Percentiles rank a stretch among this genome's conserved stretches.
These are phyloP conservation scores for Anguilla anguilla DNA, from an alignment of 2,797 vertebrate genomes.

Conservation along the genomic window DNA sequence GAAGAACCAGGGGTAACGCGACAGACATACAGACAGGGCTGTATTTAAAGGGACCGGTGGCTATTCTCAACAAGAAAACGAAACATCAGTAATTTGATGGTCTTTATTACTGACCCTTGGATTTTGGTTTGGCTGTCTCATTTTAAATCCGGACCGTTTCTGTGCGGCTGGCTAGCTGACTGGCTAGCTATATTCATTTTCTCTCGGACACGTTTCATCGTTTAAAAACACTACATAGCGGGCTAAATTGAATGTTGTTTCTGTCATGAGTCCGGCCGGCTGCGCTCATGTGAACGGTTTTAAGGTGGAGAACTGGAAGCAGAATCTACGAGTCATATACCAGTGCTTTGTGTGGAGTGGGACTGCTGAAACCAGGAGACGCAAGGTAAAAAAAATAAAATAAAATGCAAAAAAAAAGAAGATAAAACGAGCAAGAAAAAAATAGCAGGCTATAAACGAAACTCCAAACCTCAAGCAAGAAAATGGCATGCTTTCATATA, in stretches of 20 bases:
- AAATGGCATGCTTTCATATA: slow-evolving; percentile 45
- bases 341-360: slow-evolving; percentile 98
- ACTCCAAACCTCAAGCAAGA: slow-evolving; percentile 37
- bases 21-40: slow-evolving; percentile 15
- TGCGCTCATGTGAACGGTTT: slow-evolving; percentile 93
- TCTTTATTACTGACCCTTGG: slow-evolving; percentile 39
- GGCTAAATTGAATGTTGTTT: slow-evolving; percentile 64
- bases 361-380: slow-evolving; percentile 91
- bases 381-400: slow-evolving; percentile 79
- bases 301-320: slow-evolving; percentile 98
- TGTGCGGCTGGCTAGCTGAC: slow-evolving; percentile 52
- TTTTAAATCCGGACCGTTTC: slow-evolving; percentile 59
- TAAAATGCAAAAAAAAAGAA: slow-evolving; percentile 41
- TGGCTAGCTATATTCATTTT: slow-evolving; percentile 39
- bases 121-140: slow-evolving; percentile 53
- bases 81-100: slow-evolving; percentile 55
- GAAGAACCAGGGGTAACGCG: slow-evolving; percentile 17
- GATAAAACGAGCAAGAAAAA: slow-evolving; percentile 53
- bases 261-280: slow-evolving; percentile 88
- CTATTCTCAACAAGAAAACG: slow-evolving; percentile 43
- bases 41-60: slow-evolving; percentile 36
- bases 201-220: slow-evolving; percentile 47
- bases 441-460: slow-evolving; percentile 42
- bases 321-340: slow-evolving; percentile 94
- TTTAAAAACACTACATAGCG: slow-evolving; percentile 38